Evolutionary conservation across 2,888 invertebrate genomes (phyloP), one percentile per base, ranked within the genome.

Genomic region (Drosophila meridionalis): DNA sequence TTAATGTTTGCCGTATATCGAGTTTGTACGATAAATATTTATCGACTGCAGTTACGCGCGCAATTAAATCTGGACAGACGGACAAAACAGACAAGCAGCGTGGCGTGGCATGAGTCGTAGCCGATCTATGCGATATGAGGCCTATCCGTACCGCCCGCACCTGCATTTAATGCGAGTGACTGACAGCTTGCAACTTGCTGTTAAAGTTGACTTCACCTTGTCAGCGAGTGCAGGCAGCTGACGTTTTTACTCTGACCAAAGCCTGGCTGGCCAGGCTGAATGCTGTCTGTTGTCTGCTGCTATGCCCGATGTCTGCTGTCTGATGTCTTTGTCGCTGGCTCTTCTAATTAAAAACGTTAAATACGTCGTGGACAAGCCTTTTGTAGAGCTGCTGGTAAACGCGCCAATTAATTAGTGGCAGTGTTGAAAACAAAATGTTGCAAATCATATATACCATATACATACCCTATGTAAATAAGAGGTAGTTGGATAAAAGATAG

Each of bases 391-490:
- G 60, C 9, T 55, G 61, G 30, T 48, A 52, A 74, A 47, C 65
- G 75, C 52, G 69, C 57, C 85, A 82, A 87, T 89, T 86, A 86
- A 89, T 86, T 87, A 89, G 88, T 66, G 11, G 56, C 57, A 47
- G 43, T 52, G 70, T 64, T 69, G 72, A 60, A 73, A 72, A 71
- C 76, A 66, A 79, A 84, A 77, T 78, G 70, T 55, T 69, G 53
- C 58, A 36, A 47, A 36, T 79, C 30, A 47, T 59, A 47, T 28
- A 20, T 42, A 52, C 50, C 50, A 11, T 50, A 34, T 0, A 66
- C 50, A 56, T 42, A 80, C 81, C 58, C 77, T 72, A n/a, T 58
- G n/a, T 5, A 45, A 14, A 11, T 12, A 12, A 0, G 5, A 11
- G 34, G 0, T 2, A 34, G 12, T 1, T 8, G 11, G 5, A 14